Percentiles rank a stretch among this genome's conserved stretches.
These are phyloP conservation scores for Psammodynastes pulverulentus DNA, from an alignment of 2,113 vertebrate species.

Conservation along the genomic window DNA sequence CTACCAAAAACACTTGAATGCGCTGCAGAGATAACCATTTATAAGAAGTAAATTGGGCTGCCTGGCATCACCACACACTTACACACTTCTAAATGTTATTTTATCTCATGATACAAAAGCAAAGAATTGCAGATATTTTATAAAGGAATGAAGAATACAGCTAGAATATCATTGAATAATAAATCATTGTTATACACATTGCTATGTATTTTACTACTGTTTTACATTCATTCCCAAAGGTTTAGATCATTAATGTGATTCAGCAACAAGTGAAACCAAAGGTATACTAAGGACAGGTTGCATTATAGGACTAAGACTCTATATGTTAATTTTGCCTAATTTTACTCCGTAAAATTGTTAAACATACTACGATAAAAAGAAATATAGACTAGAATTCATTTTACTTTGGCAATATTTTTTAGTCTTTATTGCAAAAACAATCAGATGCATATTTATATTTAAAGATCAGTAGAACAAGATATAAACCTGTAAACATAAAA, in stretches of 20 bases:
- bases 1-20: slow-evolving; percentile 41
- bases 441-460: not conserved
- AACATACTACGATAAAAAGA: not conserved
- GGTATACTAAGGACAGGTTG: not conserved
- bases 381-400: not conserved
- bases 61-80: slow-evolving; percentile 28
- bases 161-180: not conserved
- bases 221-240: not conserved
- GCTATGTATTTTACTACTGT: not conserved
- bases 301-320: not conserved
- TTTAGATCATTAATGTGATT: not conserved
- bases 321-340: not conserved
- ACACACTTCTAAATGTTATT: not conserved
- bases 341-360: not conserved
- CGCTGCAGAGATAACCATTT: slow-evolving; percentile 29
- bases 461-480: not conserved
- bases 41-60: slow-evolving; percentile 28
- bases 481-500: not conserved
- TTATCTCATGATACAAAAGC: slow-evolving; percentile 29
- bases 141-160: slow-evolving; percentile 14
- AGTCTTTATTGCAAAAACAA: not conserved
- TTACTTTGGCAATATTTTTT: not conserved
- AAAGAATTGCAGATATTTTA: slow-evolving; percentile 26
- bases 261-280: not conserved
- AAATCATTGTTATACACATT: slow-evolving; percentile 11